phyloP scores from a whole-genome alignment of 1,140 invertebrate genomes.

The Plutomurus gul region DNA sequence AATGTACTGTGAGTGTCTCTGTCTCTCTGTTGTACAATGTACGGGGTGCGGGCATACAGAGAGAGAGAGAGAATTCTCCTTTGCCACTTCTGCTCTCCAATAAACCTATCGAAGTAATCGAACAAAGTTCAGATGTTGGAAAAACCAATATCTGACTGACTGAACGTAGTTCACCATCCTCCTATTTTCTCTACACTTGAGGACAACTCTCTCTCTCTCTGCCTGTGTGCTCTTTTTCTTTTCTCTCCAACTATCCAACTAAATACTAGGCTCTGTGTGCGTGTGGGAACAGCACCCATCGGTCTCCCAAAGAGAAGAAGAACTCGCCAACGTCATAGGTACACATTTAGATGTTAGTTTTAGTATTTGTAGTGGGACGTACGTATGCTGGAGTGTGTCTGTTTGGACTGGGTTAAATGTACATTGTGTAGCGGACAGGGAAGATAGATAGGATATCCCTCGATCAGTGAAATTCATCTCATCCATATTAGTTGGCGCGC shows the following conservation, averaged over 20 bases:
- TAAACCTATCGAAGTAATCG: neutral
- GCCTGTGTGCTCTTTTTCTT: neutral
- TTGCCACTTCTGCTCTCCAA: too few relatives aligned
- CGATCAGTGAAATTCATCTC: neutral
- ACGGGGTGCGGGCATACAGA: neutral
- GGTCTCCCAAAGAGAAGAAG: neutral
- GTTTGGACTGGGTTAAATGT: too few relatives aligned
- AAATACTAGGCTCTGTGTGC: too few relatives aligned
- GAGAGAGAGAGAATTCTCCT: neutral
- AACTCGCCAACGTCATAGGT: neutral
- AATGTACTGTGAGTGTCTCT: neutral
- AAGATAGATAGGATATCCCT: neutral
- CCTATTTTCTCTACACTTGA: neutral
- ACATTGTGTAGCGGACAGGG: neutral
- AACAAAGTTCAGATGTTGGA: neutral
- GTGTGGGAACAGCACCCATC: slow-evolving; percentile 9
- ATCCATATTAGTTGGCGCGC: neutral
- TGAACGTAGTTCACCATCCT: neutral
- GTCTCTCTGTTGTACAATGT: neutral
- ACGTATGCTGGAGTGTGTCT: too few relatives aligned
- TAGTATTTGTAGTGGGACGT: too few relatives aligned
- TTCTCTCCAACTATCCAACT: too few relatives aligned
- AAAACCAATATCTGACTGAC: neutral
- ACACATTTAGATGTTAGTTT: neutral
- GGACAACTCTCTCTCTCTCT: too few relatives aligned